Base-by-base conservation (phyloP, 2,113 vertebrate genomes). In the Strix uralensis region DNA sequence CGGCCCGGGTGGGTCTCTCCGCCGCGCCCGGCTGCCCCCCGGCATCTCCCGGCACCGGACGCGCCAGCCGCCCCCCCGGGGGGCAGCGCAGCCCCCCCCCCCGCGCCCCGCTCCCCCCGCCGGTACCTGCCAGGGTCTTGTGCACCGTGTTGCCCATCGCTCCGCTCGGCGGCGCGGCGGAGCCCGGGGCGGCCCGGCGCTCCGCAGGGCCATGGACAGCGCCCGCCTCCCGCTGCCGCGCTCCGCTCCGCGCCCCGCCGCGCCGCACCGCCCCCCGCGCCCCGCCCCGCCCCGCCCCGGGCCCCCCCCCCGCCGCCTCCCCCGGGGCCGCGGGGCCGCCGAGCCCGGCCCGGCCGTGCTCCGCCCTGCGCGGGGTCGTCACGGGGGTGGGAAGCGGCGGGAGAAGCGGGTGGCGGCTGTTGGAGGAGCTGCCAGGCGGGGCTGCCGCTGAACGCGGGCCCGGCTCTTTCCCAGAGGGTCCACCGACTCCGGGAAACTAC, bases 91-190 rank as follows among this genome's bases (percentile, higher is more conserved):
- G 36, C 36, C 36, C 36, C 36, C 36, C 36, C 36, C 36, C 36
- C 36, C 32, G 20, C 32, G 13, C 55, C 58, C 38, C 59, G 22
- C 14, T 21, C 11, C 5, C 52, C 30, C 10, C 49, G 49, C 58
- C n/a, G 63, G 84, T 95, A 97, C 97, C 97, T 97, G 97, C 88
- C 95, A 97, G 78, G 32, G 95, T 97, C 91, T 97, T 97, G 96
- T 97, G 96, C 95, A 84, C 97, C 70, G 97, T 96, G 95, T 97
- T 97, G 93, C 97, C 97, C 96, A 97, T 97, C 74, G 55, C 96
- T 94, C 79, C 72, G 74, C 79, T 86, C 62, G 72, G 85, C 89
- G 88, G 72, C 89, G 65, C 72, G 81, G 77, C 75, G 74, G 93
- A 73, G 91, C 88, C 63, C 83, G 51, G 55, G 47, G 83, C 77